Evolutionary conservation across 92 coral and sea anemone species (phyloP).

Genomic region (Parazoanthus atlanticus): DNA sequence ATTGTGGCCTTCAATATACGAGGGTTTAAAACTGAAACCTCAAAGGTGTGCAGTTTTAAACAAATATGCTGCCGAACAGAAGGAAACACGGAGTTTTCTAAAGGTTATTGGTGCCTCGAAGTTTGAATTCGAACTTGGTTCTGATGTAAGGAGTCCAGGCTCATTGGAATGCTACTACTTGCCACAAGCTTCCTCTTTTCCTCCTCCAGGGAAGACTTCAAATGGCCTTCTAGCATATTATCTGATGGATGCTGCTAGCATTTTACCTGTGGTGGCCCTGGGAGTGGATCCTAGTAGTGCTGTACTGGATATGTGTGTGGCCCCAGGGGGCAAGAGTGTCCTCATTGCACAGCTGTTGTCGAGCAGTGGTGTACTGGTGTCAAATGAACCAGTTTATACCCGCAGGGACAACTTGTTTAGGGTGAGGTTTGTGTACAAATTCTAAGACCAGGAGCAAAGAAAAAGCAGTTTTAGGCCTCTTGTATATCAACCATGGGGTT

Average conservation of each 20-base stretch:
- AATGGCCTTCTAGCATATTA: slow-evolving; percentile 65
- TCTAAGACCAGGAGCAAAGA: not conserved
- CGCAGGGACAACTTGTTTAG: slow-evolving; percentile 49
- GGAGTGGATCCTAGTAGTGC: slow-evolving; percentile 35
- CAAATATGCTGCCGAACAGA: slow-evolving; percentile 53
- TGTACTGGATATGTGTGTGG: slow-evolving; percentile 75
- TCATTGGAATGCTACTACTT: slow-evolving; percentile 6
- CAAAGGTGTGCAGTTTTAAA: slow-evolving; percentile 71
- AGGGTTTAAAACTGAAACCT: slow-evolving; percentile 39
- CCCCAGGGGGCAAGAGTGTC: slow-evolving; percentile 73
- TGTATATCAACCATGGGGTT: too few species aligned
- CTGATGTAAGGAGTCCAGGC: not conserved
- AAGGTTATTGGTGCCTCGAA: slow-evolving; percentile 15
- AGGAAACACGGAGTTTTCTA: slow-evolving; percentile 33
- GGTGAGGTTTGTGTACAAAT: slow-evolving; percentile 38
- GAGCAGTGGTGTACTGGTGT: slow-evolving; percentile 46
- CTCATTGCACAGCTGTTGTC: slow-evolving; percentile 58
- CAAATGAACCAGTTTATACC: slow-evolving; percentile 57
- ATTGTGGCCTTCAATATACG: slow-evolving; percentile 49
- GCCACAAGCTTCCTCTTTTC: slow-evolving; percentile 2
- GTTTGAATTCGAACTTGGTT: not conserved
- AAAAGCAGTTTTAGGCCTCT: not conserved
- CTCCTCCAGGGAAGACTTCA: slow-evolving; percentile 48
- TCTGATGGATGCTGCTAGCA: slow-evolving; percentile 66
- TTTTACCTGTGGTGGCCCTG: slow-evolving; percentile 59